phyloP scores from a whole-genome alignment of 2,113 vertebrate genomes.

The Blennius ocellaris region DNA sequence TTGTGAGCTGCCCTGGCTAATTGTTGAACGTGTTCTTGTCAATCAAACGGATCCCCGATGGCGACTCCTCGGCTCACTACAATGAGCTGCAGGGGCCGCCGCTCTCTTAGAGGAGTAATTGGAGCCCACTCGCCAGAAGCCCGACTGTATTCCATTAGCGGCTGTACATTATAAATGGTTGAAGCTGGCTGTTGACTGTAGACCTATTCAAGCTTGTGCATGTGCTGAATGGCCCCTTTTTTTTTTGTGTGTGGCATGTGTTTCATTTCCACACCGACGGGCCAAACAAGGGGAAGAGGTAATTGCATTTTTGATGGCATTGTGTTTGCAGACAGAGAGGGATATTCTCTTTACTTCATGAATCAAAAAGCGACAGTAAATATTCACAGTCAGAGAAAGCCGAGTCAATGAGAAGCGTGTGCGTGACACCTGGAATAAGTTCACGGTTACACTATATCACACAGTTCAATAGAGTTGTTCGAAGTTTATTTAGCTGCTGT shows the following conservation, averaged over 20 bases:
- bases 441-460: constrained; percentile 28
- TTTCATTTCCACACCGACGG: constrained; percentile 54
- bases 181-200: constrained; percentile 52
- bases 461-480: constrained; percentile 46
- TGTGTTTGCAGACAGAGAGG: constrained; percentile 33
- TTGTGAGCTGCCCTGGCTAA: constrained; percentile 67
- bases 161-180: constrained; percentile 56
- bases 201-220: constrained; percentile 42
- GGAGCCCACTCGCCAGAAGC: constrained; percentile 40
- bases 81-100: constrained; percentile 54
- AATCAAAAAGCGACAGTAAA: constrained; percentile 48
- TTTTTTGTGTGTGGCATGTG: constrained; percentile 4
- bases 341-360: constrained; percentile 26
- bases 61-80: constrained; percentile 58
- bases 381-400: constrained; percentile 27
- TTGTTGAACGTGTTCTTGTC: constrained; percentile 81
- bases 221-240: constrained; percentile 48
- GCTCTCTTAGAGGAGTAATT: constrained; percentile 59
- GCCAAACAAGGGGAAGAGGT: constrained; percentile 41
- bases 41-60: constrained; percentile 73
- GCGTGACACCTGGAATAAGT: constrained; percentile 19
- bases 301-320: constrained; percentile 56
- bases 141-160: constrained; percentile 64
- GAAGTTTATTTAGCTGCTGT: constrained; percentile 53
- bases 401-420: constrained; percentile 10